Evolutionary conservation across 2,113 vertebrate genomes (phyloP).

Genomic region (Ictidomys tridecemlineatus): DNA sequence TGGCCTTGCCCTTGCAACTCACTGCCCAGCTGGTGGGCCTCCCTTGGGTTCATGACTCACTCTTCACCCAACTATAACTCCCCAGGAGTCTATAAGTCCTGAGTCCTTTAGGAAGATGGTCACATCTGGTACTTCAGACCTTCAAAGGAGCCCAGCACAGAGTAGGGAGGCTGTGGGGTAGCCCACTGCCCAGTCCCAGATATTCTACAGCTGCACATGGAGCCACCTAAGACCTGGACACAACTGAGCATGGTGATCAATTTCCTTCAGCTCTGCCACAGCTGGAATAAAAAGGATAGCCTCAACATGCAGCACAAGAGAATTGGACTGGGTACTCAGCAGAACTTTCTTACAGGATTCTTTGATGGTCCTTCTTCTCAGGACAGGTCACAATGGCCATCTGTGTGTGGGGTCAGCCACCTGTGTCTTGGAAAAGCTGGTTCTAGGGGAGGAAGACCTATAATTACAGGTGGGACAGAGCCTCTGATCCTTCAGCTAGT

Average conservation of each 20-base stretch:
- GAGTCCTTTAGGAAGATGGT: background rate
- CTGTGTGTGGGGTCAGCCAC: fast-evolving
- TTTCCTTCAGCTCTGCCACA: background rate
- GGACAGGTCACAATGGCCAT: background rate
- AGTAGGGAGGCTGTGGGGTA: no score
- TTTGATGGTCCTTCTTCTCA: background rate
- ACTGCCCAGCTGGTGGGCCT: background rate
- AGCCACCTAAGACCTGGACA: background rate
- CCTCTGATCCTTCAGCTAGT: background rate
- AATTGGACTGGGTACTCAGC: background rate
- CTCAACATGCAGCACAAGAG: background rate
- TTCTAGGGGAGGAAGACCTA: background rate
- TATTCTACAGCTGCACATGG: background rate
- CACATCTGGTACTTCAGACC: background rate
- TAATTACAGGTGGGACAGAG: background rate
- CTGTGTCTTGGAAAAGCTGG: background rate
- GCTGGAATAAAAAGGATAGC: background rate
- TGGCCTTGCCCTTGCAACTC: background rate
- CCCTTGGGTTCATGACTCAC: background rate
- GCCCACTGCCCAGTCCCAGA: background rate
- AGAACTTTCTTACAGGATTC: background rate
- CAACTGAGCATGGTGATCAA: fast-evolving
- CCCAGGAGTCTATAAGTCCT: background rate
- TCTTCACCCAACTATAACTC: background rate
- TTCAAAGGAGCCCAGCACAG: background rate